Evolutionary conservation across 2,888 invertebrate genomes (phyloP).

Genomic region (Temnothorax unifasciatus): DNA sequence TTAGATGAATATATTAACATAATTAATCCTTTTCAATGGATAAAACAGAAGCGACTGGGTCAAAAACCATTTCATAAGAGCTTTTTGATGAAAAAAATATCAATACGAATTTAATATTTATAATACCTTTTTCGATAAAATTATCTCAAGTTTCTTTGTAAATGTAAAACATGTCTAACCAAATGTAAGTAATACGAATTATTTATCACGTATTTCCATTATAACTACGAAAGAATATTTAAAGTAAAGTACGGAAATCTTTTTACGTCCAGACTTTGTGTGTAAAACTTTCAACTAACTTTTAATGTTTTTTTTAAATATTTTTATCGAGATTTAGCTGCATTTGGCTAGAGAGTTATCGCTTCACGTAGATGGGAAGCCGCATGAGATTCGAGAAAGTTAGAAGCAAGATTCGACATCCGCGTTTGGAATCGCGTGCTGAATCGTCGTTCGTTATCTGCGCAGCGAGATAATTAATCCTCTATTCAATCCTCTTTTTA

Average conservation of each 20-base stretch:
- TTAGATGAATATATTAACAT: not conserved
- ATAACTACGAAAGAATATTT: not conserved
- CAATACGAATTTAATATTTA: not conserved
- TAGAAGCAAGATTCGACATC: not conserved
- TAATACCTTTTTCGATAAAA: not conserved
- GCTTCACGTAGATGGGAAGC: not conserved
- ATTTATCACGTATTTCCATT: not conserved
- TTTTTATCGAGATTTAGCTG: not conserved
- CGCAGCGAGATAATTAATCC: slow-evolving; percentile 20
- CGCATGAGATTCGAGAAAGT: not conserved
- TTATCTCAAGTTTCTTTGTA: not conserved
- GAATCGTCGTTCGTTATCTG: slow-evolving; percentile 5
- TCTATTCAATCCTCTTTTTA: slow-evolving; percentile 20
- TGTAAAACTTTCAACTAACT: not conserved
- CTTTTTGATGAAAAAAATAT: not conserved
- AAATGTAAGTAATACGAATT: not conserved
- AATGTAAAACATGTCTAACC: not conserved
- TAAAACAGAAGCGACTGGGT: not conserved
- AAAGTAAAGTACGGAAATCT: not conserved
- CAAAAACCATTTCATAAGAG: not conserved
- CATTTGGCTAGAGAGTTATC: not conserved
- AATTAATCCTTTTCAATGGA: not conserved
- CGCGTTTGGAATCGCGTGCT: not conserved
- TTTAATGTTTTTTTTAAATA: no score
- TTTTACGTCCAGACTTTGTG: not conserved